phyloP scores from a whole-genome alignment of 2,113 vertebrate species.

The Chroicocephalus ridibundus region DNA sequence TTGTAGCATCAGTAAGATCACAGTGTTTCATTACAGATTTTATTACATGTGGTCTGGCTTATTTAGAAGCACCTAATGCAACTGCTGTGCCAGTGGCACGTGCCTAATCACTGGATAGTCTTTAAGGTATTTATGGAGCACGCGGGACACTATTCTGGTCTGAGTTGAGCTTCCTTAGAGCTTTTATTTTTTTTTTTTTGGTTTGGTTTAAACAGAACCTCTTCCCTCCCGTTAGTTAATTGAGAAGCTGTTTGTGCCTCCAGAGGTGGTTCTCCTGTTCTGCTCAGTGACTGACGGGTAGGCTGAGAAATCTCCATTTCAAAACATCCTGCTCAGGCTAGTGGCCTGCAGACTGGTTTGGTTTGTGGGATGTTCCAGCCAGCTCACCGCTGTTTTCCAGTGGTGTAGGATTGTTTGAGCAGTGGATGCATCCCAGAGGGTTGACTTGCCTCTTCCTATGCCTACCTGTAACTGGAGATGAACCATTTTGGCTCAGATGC shows the following conservation, averaged over 20 bases:
- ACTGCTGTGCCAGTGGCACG: rapidly evolving
- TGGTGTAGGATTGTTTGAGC: neutral
- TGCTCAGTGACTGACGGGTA: neutral
- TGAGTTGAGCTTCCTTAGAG: neutral
- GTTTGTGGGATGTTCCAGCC: neutral
- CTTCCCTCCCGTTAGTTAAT: neutral
- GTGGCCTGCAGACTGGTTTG: neutral
- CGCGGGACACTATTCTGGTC: neutral
- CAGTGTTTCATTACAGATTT: neutral
- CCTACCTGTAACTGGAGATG: neutral
- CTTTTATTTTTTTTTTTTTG: neutral
- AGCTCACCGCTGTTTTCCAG: neutral
- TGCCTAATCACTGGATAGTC: neutral
- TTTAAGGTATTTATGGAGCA: neutral
- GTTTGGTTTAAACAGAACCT: neutral
- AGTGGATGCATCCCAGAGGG: neutral
- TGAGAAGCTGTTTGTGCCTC: neutral
- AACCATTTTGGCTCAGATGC: rapidly evolving
- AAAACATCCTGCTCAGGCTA: neutral
- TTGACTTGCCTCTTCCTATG: neutral
- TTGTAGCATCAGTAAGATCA: neutral
- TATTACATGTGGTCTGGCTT: neutral
- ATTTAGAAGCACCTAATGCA: neutral
- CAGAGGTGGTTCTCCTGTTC: neutral
- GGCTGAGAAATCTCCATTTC: neutral